Conservation (phyloP, 2,797 vertebrate species). For the Cirrhinus mrigala region DNA sequence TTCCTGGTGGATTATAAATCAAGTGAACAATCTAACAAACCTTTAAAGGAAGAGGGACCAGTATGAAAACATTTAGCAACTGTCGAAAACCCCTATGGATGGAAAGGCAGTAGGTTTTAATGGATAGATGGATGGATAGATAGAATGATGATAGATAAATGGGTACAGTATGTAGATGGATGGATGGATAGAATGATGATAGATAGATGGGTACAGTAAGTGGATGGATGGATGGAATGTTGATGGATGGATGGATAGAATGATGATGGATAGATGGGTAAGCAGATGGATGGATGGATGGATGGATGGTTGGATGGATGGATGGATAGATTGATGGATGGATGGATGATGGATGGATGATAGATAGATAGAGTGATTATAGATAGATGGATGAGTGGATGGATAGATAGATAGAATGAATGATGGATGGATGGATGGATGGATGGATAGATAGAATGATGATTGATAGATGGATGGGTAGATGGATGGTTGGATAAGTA, state of each 20-base stretch:
- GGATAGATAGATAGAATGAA: neutral
- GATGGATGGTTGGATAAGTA: neutral
- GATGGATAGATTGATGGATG: neutral
- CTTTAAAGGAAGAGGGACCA: neutral
- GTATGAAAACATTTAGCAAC: neutral
- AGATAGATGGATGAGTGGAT: neutral
- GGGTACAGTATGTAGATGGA: neutral
- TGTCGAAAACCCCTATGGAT: neutral
- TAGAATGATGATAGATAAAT: neutral
- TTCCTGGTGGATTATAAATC: neutral
- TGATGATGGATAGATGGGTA: neutral
- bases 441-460: too few species aligned
- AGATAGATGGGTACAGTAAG: neutral
- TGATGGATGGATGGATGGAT: neutral
- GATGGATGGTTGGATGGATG: neutral
- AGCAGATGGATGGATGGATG: neutral
- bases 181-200: neutral
- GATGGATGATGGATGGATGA: too few species aligned
- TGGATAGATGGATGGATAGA: neutral
- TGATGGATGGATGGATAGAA: neutral
- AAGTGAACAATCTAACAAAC: neutral
- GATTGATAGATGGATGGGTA: neutral
- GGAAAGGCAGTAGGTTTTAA: neutral
- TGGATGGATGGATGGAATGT: neutral
- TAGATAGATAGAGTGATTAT: too few species aligned